Evolutionary conservation across 2,113 vertebrate species (phyloP).

Genomic region (Parus major): DNA sequence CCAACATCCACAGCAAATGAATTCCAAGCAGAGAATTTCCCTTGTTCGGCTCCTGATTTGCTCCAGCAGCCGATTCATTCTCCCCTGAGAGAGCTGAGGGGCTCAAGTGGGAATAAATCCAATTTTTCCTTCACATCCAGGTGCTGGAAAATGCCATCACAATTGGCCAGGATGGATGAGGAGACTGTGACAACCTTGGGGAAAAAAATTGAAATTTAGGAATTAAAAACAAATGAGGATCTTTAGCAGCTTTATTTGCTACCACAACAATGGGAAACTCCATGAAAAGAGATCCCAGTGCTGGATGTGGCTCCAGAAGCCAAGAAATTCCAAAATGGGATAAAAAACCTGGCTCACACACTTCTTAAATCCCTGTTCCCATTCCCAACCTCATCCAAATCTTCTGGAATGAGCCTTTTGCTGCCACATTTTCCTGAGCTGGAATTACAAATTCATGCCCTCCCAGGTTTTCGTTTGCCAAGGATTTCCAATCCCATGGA

Average conservation of each 20-base stretch:
- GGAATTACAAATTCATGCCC: neutral
- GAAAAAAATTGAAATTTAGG: neutral
- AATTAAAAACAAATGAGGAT: accelerated
- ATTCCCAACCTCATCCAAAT: neutral
- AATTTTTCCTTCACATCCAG: neutral
- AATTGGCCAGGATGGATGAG: neutral
- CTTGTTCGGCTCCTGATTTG: neutral
- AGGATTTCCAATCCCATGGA: neutral
- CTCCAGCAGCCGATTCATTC: neutral
- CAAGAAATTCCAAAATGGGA: neutral
- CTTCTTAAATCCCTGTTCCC: neutral
- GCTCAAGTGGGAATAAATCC: neutral
- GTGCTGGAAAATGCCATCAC: neutral
- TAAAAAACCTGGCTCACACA: neutral
- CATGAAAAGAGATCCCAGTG: accelerated
- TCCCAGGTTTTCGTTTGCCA: neutral
- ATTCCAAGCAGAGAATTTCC: neutral
- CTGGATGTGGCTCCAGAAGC: neutral
- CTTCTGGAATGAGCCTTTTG: neutral
- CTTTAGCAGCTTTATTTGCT: neutral
- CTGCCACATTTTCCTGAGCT: neutral
- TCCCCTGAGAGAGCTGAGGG: neutral
- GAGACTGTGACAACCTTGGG: neutral
- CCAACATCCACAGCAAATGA: neutral
- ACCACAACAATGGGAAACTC: neutral